Percentiles rank a stretch among this genome's conserved stretches.
Evolutionary conservation across 2,888 invertebrate genomes (phyloP).

Genomic region (Cetonia aurata): DNA sequence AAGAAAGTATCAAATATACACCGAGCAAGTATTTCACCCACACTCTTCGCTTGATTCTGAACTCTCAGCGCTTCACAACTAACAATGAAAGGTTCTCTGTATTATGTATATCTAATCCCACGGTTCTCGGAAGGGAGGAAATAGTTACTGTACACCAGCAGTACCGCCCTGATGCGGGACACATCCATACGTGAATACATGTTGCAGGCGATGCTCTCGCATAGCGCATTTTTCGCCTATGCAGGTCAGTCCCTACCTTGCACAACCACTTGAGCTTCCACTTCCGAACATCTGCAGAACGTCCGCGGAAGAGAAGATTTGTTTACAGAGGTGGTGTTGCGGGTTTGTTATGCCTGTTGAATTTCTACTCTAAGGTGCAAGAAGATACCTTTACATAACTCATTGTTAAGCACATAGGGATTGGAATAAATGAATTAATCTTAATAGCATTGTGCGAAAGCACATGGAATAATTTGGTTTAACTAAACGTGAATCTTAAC

Average conservation of each 20-base stretch:
- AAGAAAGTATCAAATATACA: slow-evolving; percentile 19
- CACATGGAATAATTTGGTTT: no score
- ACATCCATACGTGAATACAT: not conserved
- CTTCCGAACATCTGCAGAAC: slow-evolving; percentile 33
- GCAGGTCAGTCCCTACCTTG: slow-evolving; percentile 26
- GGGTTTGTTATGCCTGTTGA: no score
- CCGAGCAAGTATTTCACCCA: slow-evolving; percentile 13
- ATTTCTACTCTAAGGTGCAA: no score
- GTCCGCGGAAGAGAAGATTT: not conserved
- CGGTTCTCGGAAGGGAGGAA: slow-evolving; percentile 36
- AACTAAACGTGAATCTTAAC: no score
- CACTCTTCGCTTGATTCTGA: not conserved
- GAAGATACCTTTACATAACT: no score
- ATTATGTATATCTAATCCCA: slow-evolving; percentile 19
- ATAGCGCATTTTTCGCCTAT: slow-evolving; percentile 2
- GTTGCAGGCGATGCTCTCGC: not conserved
- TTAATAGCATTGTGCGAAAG: no score
- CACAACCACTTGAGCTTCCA: slow-evolving; percentile 27
- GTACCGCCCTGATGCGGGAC: slow-evolving; percentile 19
- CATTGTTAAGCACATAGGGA: no score
- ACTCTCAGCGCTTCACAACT: not conserved
- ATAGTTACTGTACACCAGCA: slow-evolving; percentile 31
- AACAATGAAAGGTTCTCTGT: slow-evolving; percentile 4
- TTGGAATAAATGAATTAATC: no score
- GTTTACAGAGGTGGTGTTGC: not conserved